phyloP scores from a whole-genome alignment of 2,797 vertebrate species.

The Sebastiscus albofasciatus region DNA sequence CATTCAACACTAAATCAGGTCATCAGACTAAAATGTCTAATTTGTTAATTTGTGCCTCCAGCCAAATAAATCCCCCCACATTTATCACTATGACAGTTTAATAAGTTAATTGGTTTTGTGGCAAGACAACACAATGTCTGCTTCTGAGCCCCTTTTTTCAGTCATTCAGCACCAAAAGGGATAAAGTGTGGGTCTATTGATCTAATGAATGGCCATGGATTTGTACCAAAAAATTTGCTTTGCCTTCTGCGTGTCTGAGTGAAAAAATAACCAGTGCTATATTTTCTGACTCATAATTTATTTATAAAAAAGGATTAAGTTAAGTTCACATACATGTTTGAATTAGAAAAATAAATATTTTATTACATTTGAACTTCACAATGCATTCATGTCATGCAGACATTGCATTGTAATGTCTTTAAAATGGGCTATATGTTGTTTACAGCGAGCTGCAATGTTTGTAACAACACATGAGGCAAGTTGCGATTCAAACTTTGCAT shows the following conservation, averaged over 20 bases:
- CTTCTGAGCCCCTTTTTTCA: neutral
- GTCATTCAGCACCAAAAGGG: constrained; percentile 35
- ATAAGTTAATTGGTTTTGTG: constrained; percentile 52
- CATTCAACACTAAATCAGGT: constrained; percentile 20
- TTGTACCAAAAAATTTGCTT: neutral
- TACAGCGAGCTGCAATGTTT: constrained; percentile 41
- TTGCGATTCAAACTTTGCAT: constrained; percentile 22
- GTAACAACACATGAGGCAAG: constrained; percentile 19
- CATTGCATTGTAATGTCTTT: constrained; percentile 36
- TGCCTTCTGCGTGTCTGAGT: neutral
- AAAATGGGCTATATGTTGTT: constrained; percentile 11
- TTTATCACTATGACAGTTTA: constrained; percentile 47
- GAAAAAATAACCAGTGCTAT: constrained; percentile 12
- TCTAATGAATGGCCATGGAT: constrained; percentile 10
- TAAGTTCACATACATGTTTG: constrained; percentile 65
- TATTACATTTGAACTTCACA: constrained; percentile 64
- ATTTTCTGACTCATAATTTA: constrained; percentile 51
- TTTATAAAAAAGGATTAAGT: constrained; percentile 65
- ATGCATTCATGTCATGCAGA: constrained; percentile 59
- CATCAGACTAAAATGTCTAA: neutral
- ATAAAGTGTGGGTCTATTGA: neutral
- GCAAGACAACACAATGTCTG: constrained; percentile 5
- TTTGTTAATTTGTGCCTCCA: constrained; percentile 24
- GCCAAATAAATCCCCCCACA: constrained; percentile 27
- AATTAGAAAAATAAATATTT: constrained; percentile 80